Conservation (phyloP, 2,888 invertebrate species). For the Drosophila recens region DNA sequence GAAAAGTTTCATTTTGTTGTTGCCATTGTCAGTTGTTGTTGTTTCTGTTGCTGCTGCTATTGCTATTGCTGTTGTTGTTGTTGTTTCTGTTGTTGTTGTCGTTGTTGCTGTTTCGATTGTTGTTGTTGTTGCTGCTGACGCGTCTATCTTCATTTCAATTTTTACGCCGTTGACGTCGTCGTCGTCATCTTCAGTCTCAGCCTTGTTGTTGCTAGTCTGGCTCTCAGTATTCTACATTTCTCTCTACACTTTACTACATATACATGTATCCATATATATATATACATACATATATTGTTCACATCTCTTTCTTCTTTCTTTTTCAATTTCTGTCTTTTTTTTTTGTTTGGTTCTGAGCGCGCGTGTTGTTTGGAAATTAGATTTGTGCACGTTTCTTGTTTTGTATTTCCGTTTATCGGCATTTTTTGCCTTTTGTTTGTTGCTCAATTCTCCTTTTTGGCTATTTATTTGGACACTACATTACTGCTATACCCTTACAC, state of each 20-base stretch:
- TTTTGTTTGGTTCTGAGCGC: conserved; percentile 53
- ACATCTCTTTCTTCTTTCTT: not conserved
- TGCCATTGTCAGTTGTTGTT: conserved; percentile 25
- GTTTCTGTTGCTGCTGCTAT: conserved; percentile 47
- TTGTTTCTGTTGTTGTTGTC: conserved; percentile 1
- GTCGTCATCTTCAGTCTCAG: conserved; percentile 46
- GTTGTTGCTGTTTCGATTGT: conserved; percentile 9
- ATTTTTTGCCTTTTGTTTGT: conserved; percentile 46
- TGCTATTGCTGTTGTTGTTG: not conserved
- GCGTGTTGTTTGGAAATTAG: conserved; percentile 79
- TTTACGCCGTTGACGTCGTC: conserved; percentile 55
- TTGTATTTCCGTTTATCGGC: conserved; percentile 75
- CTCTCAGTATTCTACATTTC: conserved; percentile 22
- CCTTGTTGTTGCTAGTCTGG: conserved; percentile 23
- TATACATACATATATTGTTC: not conserved
- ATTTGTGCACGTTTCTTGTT: conserved; percentile 79
- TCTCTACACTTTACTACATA: conserved; percentile 4
- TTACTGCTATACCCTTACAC: conserved; percentile 7
- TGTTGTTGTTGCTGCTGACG: conserved; percentile 20
- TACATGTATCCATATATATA: not conserved
- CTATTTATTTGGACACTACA: conserved; percentile 23
- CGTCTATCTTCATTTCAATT: conserved; percentile 75
- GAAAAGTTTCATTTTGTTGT: conserved; percentile 75
- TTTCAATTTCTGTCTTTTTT: conserved; percentile 16
- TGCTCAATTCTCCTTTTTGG: conserved; percentile 19